phyloP scores from a whole-genome alignment of 2,113 vertebrate genomes.

The Anoplopoma fimbria region DNA sequence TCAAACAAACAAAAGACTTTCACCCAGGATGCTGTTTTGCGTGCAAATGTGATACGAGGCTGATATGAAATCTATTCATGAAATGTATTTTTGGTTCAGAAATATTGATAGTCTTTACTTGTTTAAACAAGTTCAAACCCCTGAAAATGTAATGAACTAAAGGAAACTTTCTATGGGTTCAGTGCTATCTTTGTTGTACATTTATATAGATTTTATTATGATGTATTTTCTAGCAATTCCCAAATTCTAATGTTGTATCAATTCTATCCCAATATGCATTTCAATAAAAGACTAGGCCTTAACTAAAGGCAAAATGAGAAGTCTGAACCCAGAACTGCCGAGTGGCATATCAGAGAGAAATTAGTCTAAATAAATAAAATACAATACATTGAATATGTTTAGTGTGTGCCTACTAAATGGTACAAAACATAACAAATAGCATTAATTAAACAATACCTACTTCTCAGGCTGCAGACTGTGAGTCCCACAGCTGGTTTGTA shows the following conservation, averaged over 20 bases:
- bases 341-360: neutral
- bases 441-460: constrained; percentile 14
- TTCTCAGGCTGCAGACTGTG: neutral
- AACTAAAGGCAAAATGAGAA: neutral
- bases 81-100: no score
- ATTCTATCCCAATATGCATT: neutral
- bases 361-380: neutral
- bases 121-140: no score
- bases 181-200: neutral
- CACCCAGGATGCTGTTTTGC: no score
- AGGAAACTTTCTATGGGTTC: neutral
- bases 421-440: neutral
- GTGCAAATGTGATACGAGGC: no score
- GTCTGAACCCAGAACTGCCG: neutral
- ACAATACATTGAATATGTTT: neutral
- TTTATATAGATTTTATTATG: neutral
- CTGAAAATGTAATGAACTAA: neutral
- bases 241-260: neutral
- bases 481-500: neutral
- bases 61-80: no score
- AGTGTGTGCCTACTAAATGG: neutral
- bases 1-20: no score
- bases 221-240: neutral
- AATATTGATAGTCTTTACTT: no score
- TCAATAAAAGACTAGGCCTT: neutral